Evolutionary conservation across 2,113 vertebrate species (phyloP).

Genomic region (Climacteris rufus): DNA sequence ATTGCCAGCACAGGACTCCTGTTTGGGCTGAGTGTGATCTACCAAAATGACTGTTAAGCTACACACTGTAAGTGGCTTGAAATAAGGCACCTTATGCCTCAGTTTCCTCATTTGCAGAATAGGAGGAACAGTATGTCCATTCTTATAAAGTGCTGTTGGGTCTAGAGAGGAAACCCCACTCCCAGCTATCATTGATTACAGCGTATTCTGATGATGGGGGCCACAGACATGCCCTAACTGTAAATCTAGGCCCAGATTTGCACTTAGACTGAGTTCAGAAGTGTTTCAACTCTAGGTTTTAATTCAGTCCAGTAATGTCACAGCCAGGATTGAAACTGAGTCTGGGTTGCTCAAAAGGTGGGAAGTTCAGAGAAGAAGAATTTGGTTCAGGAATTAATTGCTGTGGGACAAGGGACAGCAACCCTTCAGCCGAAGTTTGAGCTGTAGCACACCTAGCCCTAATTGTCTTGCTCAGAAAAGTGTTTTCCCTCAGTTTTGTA

Average conservation of each 20-base stretch:
- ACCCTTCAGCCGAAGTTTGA: background rate
- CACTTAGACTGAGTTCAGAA: background rate
- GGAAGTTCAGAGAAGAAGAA: background rate
- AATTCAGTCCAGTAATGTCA: background rate
- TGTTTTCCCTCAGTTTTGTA: background rate
- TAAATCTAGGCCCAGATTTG: background rate
- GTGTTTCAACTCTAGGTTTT: background rate
- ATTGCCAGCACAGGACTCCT: background rate
- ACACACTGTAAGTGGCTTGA: fast-evolving
- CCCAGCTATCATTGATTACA: background rate
- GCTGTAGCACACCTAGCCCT: background rate
- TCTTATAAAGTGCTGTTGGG: background rate
- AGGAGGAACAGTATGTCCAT: background rate
- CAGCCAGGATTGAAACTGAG: background rate
- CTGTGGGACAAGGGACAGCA: background rate
- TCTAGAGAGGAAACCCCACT: fast-evolving
- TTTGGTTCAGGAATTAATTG: background rate
- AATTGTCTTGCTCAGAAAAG: background rate
- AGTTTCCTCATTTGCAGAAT: background rate
- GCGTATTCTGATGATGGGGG: background rate
- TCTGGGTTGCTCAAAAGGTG: background rate
- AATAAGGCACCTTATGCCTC: background rate
- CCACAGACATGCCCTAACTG: background rate
- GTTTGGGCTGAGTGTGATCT: background rate
- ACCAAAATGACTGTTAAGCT: background rate